Conservation (phyloP, 2,113 vertebrate genomes). For the Neoarius graeffei region DNA sequence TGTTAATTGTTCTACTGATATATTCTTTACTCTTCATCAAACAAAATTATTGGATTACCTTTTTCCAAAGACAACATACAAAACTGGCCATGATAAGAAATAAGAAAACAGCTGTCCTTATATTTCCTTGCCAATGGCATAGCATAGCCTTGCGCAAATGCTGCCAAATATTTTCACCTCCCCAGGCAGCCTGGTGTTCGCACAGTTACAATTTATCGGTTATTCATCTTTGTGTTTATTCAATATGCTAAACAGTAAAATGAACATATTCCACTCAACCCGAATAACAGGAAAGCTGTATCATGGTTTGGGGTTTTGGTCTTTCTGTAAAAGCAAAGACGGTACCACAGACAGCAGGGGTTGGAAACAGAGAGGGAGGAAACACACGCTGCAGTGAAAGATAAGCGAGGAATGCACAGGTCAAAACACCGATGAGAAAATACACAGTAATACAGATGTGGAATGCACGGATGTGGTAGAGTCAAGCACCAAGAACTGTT, state of each 20-base stretch:
- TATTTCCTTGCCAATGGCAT: not conserved
- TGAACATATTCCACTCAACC: not conserved
- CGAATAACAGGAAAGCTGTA: slow-evolving; percentile 27
- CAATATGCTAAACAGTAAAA: not conserved
- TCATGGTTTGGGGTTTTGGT: not conserved
- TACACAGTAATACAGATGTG: not conserved
- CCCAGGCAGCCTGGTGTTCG: not conserved
- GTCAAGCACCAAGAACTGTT: too few species aligned
- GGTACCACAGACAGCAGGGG: slow-evolving; percentile 15
- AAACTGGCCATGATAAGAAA: not conserved
- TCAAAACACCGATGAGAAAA: not conserved
- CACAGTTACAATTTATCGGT: not conserved
- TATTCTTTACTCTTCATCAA: not conserved
- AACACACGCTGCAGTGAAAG: not conserved
- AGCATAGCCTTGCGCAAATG: not conserved
- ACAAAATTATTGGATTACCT: not conserved
- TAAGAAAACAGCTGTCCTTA: not conserved
- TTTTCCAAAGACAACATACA: not conserved
- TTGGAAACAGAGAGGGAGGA: not conserved
- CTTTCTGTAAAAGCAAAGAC: not conserved
- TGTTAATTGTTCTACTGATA: not conserved
- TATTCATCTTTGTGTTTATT: not conserved
- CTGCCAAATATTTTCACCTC: slow-evolving; percentile 9
- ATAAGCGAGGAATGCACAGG: slow-evolving; percentile 15
- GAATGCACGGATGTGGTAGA: not conserved